Evolutionary conservation across 1,140 invertebrate genomes (phyloP).

Genomic region (Trichonephila clavata): DNA sequence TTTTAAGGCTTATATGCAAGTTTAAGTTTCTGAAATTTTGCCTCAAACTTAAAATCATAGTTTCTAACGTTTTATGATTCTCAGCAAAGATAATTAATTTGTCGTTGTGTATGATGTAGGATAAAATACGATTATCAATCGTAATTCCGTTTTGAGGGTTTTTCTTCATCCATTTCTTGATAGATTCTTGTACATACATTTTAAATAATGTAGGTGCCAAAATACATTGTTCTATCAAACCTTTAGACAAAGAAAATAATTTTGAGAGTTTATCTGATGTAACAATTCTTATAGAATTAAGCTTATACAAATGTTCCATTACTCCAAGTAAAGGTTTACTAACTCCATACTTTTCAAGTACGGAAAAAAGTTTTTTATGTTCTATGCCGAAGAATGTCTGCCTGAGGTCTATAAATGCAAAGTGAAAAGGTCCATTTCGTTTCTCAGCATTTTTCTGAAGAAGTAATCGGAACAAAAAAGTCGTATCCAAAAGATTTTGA

Average conservation of each 20-base stretch:
- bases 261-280: neutral
- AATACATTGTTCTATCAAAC: neutral
- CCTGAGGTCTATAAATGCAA: constrained; percentile 11
- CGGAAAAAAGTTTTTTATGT: neutral
- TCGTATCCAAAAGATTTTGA: neutral
- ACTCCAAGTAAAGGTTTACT: neutral
- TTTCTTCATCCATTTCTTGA: constrained; percentile 19
- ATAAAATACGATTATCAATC: constrained; percentile 18
- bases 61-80: neutral
- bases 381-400: neutral
- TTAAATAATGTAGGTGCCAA: constrained; percentile 41
- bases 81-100: constrained; percentile 30
- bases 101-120: neutral
- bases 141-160: neutral
- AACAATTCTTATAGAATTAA: neutral
- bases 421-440: constrained; percentile 24
- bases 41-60: neutral
- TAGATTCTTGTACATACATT: constrained; percentile 7
- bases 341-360: neutral
- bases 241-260: neutral
- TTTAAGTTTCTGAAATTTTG: neutral
- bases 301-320: neutral
- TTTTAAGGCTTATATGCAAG: constrained; percentile 26
- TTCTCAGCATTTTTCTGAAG: constrained; percentile 45
- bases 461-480: neutral